Conservation (phyloP, 2,113 vertebrate species). For the Apteryx mantelli region DNA sequence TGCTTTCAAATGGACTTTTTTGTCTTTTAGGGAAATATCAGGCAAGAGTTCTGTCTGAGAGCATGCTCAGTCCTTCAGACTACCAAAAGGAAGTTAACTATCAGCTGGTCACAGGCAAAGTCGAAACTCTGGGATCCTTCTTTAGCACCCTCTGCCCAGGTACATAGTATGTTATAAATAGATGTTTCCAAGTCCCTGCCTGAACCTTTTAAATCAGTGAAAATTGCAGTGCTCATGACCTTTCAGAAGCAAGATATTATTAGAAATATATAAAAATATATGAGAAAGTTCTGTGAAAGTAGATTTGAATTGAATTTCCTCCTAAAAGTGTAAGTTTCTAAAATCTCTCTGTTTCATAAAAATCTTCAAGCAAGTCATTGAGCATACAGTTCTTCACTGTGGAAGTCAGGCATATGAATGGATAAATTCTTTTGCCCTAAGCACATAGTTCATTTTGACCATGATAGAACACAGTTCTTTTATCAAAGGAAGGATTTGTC, state of each 20-base stretch:
- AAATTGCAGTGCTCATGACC: neutral
- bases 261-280: neutral
- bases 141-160: constrained; percentile 92
- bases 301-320: neutral
- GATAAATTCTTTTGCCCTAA: neutral
- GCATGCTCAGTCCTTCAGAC: constrained; percentile 87
- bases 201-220: neutral
- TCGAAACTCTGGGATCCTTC: constrained; percentile 87
- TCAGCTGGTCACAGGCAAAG: constrained; percentile 88
- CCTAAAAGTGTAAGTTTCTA: neutral
- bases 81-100: constrained; percentile 89
- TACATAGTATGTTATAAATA: constrained; percentile 37
- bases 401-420: neutral
- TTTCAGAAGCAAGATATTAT: neutral
- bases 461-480: neutral
- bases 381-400: neutral
- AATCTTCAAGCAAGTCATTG: neutral
- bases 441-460: neutral
- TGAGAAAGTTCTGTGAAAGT: neutral
- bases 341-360: neutral
- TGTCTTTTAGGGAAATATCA: constrained; percentile 89
- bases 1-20: neutral
- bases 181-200: neutral
- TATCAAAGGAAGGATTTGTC: neutral
- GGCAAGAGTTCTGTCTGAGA: constrained; percentile 91